Evolutionary conservation across 2,797 vertebrate species (phyloP).

Genomic region (Sebastes aleutianus): DNA sequence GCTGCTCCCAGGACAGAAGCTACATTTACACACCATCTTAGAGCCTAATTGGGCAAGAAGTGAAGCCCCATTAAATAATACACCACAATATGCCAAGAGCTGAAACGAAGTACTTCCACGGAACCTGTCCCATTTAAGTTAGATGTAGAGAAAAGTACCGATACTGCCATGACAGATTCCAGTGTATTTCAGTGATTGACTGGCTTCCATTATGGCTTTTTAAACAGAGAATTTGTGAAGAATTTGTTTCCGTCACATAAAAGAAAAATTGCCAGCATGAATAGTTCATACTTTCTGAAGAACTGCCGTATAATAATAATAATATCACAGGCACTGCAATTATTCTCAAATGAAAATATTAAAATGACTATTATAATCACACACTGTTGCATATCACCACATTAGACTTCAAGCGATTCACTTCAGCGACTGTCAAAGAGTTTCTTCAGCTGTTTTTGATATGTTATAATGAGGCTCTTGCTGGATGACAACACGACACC

Average conservation of each 20-base stretch:
- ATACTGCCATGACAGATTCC: conserved; percentile 23
- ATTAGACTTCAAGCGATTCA: conserved; percentile 54
- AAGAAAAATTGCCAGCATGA: not conserved
- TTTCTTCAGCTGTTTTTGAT: conserved; percentile 52
- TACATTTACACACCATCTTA: conserved; percentile 74
- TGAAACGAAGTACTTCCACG: conserved; percentile 41
- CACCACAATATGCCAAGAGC: conserved; percentile 51
- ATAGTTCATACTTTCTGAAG: not conserved
- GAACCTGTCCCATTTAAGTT: conserved; percentile 52
- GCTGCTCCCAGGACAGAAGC: conserved; percentile 60
- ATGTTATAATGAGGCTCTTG: conserved; percentile 68
- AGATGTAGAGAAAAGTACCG: conserved; percentile 24
- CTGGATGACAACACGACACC: conserved; percentile 56
- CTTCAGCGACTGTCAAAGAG: conserved; percentile 42
- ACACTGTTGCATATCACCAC: conserved; percentile 1
- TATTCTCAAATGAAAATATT: conserved; percentile 18
- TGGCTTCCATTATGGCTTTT: not conserved
- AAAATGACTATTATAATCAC: conserved; percentile 21
- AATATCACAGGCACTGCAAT: conserved; percentile 35
- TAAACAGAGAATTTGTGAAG: not conserved
- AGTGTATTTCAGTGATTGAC: conserved; percentile 12
- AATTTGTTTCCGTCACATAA: not conserved
- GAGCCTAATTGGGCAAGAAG: conserved; percentile 81
- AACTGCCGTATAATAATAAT: not conserved
- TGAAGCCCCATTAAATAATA: conserved; percentile 74